Conservation (phyloP, 2,113 vertebrate genomes). For the Nothoprocta pentlandii region DNA sequence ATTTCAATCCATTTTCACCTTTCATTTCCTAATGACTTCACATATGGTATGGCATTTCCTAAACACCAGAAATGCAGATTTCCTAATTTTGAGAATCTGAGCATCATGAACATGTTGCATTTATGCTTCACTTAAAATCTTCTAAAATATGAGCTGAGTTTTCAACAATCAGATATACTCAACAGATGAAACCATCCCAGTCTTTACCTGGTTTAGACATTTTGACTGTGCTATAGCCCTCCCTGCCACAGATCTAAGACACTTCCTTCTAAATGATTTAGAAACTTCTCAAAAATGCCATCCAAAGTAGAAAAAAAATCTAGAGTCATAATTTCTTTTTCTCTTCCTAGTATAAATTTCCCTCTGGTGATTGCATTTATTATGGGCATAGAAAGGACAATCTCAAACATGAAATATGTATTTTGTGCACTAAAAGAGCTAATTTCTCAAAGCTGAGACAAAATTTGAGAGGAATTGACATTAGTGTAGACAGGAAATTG, state of each 20-base stretch:
- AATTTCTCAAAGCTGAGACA: constrained; percentile 55
- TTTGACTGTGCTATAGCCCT: neutral
- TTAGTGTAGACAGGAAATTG: constrained; percentile 44
- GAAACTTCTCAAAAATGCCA: neutral
- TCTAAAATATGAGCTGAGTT: neutral
- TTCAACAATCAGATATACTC: neutral
- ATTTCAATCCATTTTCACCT: neutral
- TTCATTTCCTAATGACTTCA: neutral
- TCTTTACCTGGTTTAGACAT: neutral
- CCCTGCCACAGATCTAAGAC: neutral
- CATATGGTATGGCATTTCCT: neutral
- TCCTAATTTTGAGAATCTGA: neutral
- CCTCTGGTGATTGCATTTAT: neutral
- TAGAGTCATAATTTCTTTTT: neutral
- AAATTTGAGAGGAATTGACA: constrained; percentile 36
- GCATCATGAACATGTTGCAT: neutral
- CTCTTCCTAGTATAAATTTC: neutral
- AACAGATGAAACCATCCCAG: neutral
- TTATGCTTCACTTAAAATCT: neutral
- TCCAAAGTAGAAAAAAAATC: neutral
- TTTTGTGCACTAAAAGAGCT: neutral
- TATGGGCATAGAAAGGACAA: constrained; percentile 25
- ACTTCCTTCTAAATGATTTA: neutral
- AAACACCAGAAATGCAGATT: neutral
- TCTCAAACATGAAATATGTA: constrained; percentile 26